These are phyloP conservation scores for Hydrolagus colliei DNA, from an alignment of 2,797 vertebrate genomes.

Conservation along the genomic window DNA sequence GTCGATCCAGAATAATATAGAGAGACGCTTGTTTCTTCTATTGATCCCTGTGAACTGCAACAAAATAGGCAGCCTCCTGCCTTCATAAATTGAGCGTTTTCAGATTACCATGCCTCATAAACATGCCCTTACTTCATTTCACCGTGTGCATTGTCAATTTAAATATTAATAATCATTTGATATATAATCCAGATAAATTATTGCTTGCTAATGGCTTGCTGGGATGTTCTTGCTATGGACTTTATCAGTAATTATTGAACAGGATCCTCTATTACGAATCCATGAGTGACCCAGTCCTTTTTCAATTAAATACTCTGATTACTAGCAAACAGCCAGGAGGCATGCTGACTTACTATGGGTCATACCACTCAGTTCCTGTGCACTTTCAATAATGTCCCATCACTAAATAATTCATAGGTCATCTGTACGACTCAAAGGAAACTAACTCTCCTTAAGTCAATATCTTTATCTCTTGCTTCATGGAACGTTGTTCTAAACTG, in stretches of 20 bases:
- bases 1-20: slow-evolving; percentile 16
- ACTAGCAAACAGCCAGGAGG: slow-evolving; percentile 31
- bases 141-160: slow-evolving; percentile 30
- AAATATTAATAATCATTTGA: slow-evolving; percentile 31
- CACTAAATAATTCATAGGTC: slow-evolving; percentile 44
- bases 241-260: slow-evolving; percentile 32
- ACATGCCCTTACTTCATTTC: slow-evolving; percentile 20
- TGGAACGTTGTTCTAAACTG: not conserved
- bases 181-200: slow-evolving; percentile 31
- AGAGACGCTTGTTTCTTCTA: slow-evolving; percentile 20
- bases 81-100: slow-evolving; percentile 26
- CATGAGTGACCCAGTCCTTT: slow-evolving; percentile 10
- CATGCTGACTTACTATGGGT: slow-evolving; percentile 38
- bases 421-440: slow-evolving; percentile 40
- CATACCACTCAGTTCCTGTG: slow-evolving; percentile 39
- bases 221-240: slow-evolving; percentile 22
- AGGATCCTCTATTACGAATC: slow-evolving; percentile 26
- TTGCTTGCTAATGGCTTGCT: slow-evolving; percentile 30
- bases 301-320: slow-evolving; percentile 32
- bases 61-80: slow-evolving; percentile 5
- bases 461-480: slow-evolving; percentile 36
- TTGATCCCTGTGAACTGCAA: slow-evolving; percentile 13
- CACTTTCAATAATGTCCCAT: slow-evolving; percentile 43
- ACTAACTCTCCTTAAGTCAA: slow-evolving; percentile 40
- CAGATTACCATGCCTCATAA: slow-evolving; percentile 26